Percentiles rank a stretch among this genome's conserved stretches.
These are phyloP conservation scores for Drosophila repletoides DNA, from an alignment of 1,140 invertebrate genomes.

Conservation along the genomic window DNA sequence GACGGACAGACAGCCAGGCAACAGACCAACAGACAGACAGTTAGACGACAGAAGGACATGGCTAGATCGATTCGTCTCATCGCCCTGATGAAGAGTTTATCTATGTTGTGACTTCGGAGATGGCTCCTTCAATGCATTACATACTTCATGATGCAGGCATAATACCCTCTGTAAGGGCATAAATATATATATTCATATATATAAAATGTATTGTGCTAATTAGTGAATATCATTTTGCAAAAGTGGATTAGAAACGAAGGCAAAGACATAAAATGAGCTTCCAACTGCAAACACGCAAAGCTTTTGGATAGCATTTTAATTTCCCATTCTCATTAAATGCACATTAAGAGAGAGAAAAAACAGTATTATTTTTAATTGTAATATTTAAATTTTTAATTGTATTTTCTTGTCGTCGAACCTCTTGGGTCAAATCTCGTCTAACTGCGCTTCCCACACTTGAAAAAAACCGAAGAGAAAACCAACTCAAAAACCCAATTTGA, in stretches of 20 bases:
- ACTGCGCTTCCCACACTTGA: slow-evolving; percentile 3
- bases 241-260: slow-evolving; percentile 40
- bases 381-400: slow-evolving; percentile 52
- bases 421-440: slow-evolving; percentile 12
- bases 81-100: too few species aligned
- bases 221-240: slow-evolving; percentile 59
- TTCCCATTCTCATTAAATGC: slow-evolving; percentile 43
- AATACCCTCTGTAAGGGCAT: too few species aligned
- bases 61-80: too few species aligned
- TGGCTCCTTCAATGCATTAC: too few species aligned
- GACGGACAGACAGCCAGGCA: too few species aligned
- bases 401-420: slow-evolving; percentile 32
- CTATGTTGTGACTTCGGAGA: too few species aligned
- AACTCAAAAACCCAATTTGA: too few species aligned
- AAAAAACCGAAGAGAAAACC: neutral
- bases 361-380: slow-evolving; percentile 13
- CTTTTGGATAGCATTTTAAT: slow-evolving; percentile 17
- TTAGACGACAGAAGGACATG: too few species aligned
- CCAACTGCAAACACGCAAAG: slow-evolving; percentile 39
- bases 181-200: too few species aligned
- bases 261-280: slow-evolving; percentile 56
- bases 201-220: slow-evolving; percentile 58
- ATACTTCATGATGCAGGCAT: too few species aligned
- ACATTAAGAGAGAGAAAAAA: neutral
- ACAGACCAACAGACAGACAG: too few species aligned